Base-by-base conservation (phyloP, 2,113 vertebrate species). In the Rhadina sibilatrix region DNA sequence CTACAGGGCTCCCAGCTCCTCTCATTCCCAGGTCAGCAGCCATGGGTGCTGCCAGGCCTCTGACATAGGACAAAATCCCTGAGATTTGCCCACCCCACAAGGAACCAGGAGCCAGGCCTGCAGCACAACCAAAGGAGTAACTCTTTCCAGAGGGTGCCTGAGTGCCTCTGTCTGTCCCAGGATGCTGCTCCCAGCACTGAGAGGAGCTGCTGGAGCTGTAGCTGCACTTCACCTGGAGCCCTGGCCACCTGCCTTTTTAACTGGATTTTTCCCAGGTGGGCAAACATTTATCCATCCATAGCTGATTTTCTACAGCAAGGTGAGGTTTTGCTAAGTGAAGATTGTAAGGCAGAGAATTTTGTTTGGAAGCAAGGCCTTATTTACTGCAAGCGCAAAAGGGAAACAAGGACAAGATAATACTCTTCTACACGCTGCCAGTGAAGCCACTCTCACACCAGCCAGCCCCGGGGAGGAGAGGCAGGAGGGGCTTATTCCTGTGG, bases 41-140 rank as follows among this genome's bases (percentile, higher is more conserved):
- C 16, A 9, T 1, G 6, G 59, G 18, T 69, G 23, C 49, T 92
- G 64, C 35, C 3, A 5, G 21, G n/a, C 6, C 33, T 37, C n/a
- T 0, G 1, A 7, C 27, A 33, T 1, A 17, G n/a, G 28, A 37
- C 10, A 84, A 17, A 35, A 20, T 4, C 17, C 22, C 50, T 47
- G 35, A 54, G 30, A 60, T 83, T 20, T 37, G 5, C 71, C 35
- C 35, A n/a, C 4, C 15, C 42, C 5, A 1, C 0, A 0, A 25
- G 40, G 17, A 88, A 15, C 17, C 49, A 35, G 40, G 40, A 77
- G 19, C 25, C 65, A 50, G 35, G 35, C 30, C 31, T 79, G 38
- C 49, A 76, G 66, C 42, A 47, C 33, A 60, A 10, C 8, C 57
- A 46, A 49, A 86, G 28, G 38, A 59, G 21, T 28, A 28, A 11